Percentiles rank a stretch among this genome's conserved stretches.
phyloP scores from a whole-genome alignment of 2,113 vertebrate genomes.

The Brachypodius melanocephalos region DNA sequence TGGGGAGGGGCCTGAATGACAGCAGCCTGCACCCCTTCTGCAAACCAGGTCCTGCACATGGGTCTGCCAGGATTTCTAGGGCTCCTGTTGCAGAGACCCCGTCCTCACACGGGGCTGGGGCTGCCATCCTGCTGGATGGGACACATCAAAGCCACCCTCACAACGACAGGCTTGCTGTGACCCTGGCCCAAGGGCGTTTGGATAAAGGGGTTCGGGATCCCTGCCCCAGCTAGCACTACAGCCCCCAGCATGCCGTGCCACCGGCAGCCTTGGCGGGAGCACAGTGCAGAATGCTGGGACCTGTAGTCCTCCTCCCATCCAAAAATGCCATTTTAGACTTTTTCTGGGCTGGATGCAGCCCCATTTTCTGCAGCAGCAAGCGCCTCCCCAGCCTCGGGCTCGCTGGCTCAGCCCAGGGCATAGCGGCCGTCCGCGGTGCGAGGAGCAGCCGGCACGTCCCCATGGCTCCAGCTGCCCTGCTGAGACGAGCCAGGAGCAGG shows the following conservation, averaged over 20 bases:
- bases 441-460: fast-evolving
- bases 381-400: neutral
- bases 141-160: fast-evolving
- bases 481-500: neutral
- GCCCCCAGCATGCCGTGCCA: neutral
- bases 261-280: neutral
- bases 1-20: neutral
- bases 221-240: neutral
- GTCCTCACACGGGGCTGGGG: fast-evolving
- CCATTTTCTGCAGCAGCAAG: slow-evolving; percentile 24
- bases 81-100: neutral
- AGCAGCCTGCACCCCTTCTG: neutral
- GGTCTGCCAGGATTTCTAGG: neutral
- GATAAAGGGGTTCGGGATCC: neutral
- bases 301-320: neutral
- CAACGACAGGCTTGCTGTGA: fast-evolving
- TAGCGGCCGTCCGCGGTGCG: fast-evolving
- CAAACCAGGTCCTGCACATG: fast-evolving
- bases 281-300: neutral
- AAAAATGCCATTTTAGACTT: slow-evolving; percentile 43
- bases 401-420: neutral
- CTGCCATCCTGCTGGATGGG: neutral
- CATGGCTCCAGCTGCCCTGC: neutral
- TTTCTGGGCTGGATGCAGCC: neutral
- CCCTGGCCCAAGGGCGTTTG: neutral